A percentile compares a stretch with the other conserved stretches of the same genome.
phyloP scores from a whole-genome alignment of 2,113 vertebrate genomes.

The Sardina pilchardus region DNA sequence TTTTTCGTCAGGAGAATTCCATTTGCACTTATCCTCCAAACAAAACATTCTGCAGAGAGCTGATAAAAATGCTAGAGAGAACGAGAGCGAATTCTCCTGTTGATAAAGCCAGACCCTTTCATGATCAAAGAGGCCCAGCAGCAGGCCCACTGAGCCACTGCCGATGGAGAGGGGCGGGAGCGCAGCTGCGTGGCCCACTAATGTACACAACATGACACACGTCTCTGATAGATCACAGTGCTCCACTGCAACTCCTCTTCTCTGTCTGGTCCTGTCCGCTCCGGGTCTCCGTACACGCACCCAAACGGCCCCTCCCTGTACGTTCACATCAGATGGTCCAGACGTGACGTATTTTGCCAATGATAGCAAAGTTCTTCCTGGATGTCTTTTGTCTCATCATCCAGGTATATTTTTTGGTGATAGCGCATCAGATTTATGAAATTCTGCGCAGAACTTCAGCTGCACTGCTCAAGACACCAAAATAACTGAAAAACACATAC shows the following conservation, averaged over 20 bases:
- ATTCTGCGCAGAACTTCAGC: not conserved
- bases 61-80: conserved; percentile 43
- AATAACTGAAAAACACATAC: no score
- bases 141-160: not conserved
- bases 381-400: not conserved
- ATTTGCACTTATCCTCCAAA: conserved; percentile 39
- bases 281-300: not conserved
- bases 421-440: not conserved
- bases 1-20: conserved; percentile 30
- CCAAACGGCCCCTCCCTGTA: not conserved
- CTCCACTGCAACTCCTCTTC: not conserved
- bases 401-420: not conserved
- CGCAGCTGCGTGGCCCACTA: conserved; percentile 5
- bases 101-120: conserved; percentile 35
- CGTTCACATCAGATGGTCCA: not conserved
- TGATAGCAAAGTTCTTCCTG: not conserved
- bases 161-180: not conserved
- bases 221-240: conserved; percentile 14
- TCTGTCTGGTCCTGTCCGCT: not conserved
- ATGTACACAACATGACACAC: conserved; percentile 22
- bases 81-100: conserved; percentile 29
- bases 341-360: not conserved
- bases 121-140: conserved; percentile 34
- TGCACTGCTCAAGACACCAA: not conserved
- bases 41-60: conserved; percentile 34